Evolutionary conservation across 2,888 invertebrate genomes (phyloP).

Genomic region (Apeira syringaria): DNA sequence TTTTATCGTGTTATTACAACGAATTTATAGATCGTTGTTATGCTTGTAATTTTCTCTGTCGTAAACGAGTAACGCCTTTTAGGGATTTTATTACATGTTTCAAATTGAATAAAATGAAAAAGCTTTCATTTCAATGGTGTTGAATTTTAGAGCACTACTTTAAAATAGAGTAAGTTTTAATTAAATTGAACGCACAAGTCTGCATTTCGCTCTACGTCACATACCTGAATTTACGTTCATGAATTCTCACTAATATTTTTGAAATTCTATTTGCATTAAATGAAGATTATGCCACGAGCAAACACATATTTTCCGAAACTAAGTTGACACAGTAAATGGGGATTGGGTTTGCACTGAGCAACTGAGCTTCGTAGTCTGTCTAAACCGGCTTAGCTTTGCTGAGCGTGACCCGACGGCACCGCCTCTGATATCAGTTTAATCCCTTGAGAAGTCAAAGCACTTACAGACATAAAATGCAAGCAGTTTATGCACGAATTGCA

Average conservation of each 20-base stretch:
- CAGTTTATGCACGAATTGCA: conserved; percentile 35
- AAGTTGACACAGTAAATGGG: conserved; percentile 29
- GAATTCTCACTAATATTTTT: background rate
- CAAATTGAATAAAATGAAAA: conserved; percentile 18
- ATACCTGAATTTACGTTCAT: background rate
- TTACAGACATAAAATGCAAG: conserved; percentile 38
- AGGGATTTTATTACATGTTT: conserved; percentile 24
- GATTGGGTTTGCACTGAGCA: conserved; percentile 30
- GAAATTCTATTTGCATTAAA: conserved; percentile 4
- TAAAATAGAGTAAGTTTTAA: no score
- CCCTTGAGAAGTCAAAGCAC: conserved; percentile 36
- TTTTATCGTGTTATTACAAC: conserved; percentile 52
- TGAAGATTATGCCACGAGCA: conserved; percentile 2
- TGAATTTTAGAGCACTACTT: no score
- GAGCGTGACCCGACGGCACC: conserved; percentile 36
- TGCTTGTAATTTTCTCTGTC: conserved; percentile 38
- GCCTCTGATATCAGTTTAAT: conserved; percentile 39
- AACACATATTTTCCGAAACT: conserved; percentile 14
- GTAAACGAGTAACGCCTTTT: conserved; percentile 30
- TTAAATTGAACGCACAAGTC: no score
- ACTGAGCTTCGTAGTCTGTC: conserved; percentile 31
- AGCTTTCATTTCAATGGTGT: background rate
- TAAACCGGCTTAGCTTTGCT: conserved; percentile 34
- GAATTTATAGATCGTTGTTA: conserved; percentile 46
- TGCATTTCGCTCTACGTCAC: background rate